Conservation (phyloP, 2,888 invertebrate genomes). For the Frankliniella intonsa region DNA sequence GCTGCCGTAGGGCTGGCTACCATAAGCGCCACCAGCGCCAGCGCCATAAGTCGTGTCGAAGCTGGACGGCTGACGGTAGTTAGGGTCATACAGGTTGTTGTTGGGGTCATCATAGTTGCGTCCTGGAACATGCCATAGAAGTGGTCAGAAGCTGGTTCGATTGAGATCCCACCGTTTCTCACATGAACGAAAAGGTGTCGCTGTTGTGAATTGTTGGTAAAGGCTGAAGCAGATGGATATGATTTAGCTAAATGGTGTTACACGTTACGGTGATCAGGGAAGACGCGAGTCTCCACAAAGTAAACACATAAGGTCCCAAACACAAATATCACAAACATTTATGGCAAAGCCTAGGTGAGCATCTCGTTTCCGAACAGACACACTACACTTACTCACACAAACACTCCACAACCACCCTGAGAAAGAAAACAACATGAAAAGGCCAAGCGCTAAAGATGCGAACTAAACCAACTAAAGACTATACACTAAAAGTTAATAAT, state of each 20-base stretch:
- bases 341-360: background rate
- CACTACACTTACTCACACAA: background rate
- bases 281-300: too few relatives aligned
- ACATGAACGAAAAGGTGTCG: too few relatives aligned
- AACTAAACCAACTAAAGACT: background rate
- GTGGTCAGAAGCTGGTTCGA: too few relatives aligned
- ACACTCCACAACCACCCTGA: background rate
- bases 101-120: constrained; percentile 6
- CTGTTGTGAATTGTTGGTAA: too few relatives aligned
- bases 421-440: background rate
- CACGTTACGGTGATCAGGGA: too few relatives aligned
- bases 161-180: too few relatives aligned
- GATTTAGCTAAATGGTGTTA: too few relatives aligned
- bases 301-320: too few relatives aligned
- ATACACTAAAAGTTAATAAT: background rate
- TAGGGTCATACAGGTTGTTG: background rate
- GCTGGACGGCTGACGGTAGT: background rate
- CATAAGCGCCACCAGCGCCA: background rate
- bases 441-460: too few relatives aligned
- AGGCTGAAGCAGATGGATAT: too few relatives aligned
- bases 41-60: background rate
- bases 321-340: background rate
- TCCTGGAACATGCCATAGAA: background rate
- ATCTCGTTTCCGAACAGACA: background rate
- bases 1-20: background rate